A percentile compares a stretch with the other conserved stretches of the same genome.
Conservation (phyloP, 2,113 vertebrate species). For the Salvator merianae region DNA sequence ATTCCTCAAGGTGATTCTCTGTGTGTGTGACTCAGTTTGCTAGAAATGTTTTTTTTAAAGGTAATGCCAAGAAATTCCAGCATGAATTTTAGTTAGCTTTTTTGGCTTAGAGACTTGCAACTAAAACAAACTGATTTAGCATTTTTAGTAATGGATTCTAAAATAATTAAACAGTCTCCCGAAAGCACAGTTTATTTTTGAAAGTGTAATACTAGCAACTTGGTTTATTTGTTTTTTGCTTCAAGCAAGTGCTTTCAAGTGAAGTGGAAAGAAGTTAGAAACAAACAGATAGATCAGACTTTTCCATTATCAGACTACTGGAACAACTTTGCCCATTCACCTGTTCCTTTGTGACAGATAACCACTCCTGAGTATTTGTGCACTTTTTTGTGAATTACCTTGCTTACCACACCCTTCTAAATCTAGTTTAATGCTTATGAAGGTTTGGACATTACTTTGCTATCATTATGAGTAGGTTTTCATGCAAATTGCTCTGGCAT, state of each 20-base stretch:
- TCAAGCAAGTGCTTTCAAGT: background rate
- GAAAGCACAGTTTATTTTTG: conserved; percentile 24
- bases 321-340: background rate
- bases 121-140: conserved; percentile 16
- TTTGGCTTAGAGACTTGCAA: conserved; percentile 17
- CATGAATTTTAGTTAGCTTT: conserved; percentile 24
- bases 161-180: conserved; percentile 24
- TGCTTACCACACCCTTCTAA: background rate
- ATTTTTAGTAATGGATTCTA: conserved; percentile 27
- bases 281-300: background rate
- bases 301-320: background rate
- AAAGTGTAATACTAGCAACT: conserved; percentile 16
- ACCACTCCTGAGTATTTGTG: background rate
- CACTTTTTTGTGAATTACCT: background rate
- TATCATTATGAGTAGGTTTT: no score
- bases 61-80: conserved; percentile 11
- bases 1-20: background rate
- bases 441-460: no score
- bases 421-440: background rate
- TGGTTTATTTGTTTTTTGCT: conserved; percentile 5
- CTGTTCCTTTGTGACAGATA: background rate
- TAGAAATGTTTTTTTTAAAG: conserved; percentile 35
- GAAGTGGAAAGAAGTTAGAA: background rate
- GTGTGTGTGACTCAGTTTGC: conserved; percentile 19
- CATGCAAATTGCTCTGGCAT: no score